Conservation (phyloP, 2,113 vertebrate species). For the Ophthalmolycus amberensis region DNA sequence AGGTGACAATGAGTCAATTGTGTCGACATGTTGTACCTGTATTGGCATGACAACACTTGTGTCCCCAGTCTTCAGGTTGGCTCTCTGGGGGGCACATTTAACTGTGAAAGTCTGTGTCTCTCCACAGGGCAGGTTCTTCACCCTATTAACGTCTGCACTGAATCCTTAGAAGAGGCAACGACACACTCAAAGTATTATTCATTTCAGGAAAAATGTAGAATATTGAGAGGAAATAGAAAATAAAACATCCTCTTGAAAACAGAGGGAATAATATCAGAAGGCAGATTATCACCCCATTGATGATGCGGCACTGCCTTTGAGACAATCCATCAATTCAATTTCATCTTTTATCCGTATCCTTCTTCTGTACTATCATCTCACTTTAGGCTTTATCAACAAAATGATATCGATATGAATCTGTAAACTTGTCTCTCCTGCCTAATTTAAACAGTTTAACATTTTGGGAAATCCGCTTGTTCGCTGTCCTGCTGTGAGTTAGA, state of each 20-base stretch:
- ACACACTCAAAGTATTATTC: not conserved
- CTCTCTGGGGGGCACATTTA: slow-evolving; percentile 52
- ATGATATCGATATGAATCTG: not conserved
- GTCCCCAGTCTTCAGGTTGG: slow-evolving; percentile 42
- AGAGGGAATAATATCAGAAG: not conserved
- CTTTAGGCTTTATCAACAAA: not conserved
- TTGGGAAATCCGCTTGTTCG: not conserved
- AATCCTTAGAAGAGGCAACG: slow-evolving; percentile 62
- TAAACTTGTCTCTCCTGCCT: not conserved
- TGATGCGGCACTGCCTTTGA: not conserved
- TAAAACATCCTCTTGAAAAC: not conserved
- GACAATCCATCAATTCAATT: not conserved
- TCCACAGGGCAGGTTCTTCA: slow-evolving; percentile 56
- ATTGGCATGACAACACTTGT: slow-evolving; percentile 59
- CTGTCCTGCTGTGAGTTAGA: not conserved
- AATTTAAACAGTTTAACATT: not conserved
- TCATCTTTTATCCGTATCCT: not conserved
- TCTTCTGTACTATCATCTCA: not conserved
- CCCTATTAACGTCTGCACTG: slow-evolving; percentile 50
- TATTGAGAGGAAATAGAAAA: not conserved
- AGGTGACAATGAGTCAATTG: not conserved
- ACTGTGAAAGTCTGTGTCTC: slow-evolving; percentile 58
- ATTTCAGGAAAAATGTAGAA: not conserved
- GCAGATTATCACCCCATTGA: not conserved
- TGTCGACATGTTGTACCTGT: slow-evolving; percentile 57